Evolutionary conservation across 2,797 vertebrate species (phyloP).

Genomic region (Takifugu ocellatus): DNA sequence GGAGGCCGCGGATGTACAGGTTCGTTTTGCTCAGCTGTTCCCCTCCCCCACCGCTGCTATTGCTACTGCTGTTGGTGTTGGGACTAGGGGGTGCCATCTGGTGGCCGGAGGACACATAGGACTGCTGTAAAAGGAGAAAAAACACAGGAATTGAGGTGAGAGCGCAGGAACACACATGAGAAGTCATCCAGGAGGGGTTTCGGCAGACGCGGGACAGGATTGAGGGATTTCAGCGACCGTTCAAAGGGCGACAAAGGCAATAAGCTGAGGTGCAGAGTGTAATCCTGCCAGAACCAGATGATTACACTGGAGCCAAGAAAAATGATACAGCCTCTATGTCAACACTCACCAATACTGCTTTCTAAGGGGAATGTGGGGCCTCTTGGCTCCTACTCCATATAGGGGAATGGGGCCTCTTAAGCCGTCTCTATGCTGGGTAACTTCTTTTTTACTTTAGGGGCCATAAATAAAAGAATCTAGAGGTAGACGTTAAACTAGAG

Average conservation of each 20-base stretch:
- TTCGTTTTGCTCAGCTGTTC: constrained; percentile 97
- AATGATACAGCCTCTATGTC: constrained; percentile 65
- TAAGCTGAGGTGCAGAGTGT: constrained; percentile 21
- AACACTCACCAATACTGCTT: constrained; percentile 67
- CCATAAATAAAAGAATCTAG: constrained; percentile 42
- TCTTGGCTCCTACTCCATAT: constrained; percentile 56
- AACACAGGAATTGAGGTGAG: constrained; percentile 7
- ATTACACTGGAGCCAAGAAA: constrained; percentile 58
- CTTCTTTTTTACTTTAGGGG: constrained; percentile 43
- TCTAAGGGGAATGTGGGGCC: constrained; percentile 68
- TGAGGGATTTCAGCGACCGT: neutral
- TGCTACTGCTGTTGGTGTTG: constrained; percentile 81
- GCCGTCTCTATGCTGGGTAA: constrained; percentile 53
- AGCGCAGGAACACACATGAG: neutral
- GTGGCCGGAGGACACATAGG: constrained; percentile 88
- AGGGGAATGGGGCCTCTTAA: constrained; percentile 65
- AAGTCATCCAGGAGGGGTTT: neutral
- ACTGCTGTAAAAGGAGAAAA: constrained; percentile 69
- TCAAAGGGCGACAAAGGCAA: constrained; percentile 17
- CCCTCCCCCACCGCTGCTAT: constrained; percentile 73
- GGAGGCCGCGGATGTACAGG: constrained; percentile 90
- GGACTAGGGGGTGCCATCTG: constrained; percentile 91
- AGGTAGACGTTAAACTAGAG: constrained; percentile 31
- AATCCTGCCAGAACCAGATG: constrained; percentile 40
- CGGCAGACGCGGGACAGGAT: neutral